Percentiles rank a stretch among this genome's conserved stretches.
These are phyloP conservation scores for Oryzaephilus surinamensis DNA, from an alignment of 1,140 invertebrate species.

Conservation along the genomic window DNA sequence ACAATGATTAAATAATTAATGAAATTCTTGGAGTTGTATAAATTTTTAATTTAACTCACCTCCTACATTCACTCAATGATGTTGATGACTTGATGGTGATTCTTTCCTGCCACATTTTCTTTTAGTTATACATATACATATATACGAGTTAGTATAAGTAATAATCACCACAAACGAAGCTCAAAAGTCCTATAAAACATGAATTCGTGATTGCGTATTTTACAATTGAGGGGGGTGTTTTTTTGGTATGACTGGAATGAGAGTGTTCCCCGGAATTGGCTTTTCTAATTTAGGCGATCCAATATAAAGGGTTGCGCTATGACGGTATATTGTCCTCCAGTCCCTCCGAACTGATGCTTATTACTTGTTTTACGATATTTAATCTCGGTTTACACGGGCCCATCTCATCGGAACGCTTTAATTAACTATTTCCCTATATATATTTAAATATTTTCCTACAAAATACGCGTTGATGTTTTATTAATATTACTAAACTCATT, in stretches of 20 bases:
- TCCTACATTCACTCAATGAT: too few relatives aligned
- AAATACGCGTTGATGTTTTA: not conserved
- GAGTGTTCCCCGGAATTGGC: conserved; percentile 26
- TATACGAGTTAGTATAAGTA: conserved; percentile 17
- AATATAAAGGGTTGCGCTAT: conserved; percentile 25
- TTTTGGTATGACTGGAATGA: conserved; percentile 25
- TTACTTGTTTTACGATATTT: conserved; percentile 29
- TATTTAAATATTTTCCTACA: conserved; percentile 11
- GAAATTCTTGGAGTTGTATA: conserved; percentile 26
- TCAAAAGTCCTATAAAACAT: conserved; percentile 24
- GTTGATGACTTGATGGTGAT: too few relatives aligned
- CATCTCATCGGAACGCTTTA: conserved; percentile 23
- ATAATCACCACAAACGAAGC: conserved; percentile 22
- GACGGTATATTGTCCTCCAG: conserved; percentile 22
- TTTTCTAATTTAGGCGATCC: conserved; percentile 28
- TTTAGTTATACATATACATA: conserved; percentile 9
- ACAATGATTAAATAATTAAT: conserved; percentile 31
- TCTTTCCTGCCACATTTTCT: conserved; percentile 11
- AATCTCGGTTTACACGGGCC: conserved; percentile 20
- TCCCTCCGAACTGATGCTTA: conserved; percentile 20
- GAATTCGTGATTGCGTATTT: conserved; percentile 28
- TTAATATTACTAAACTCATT: conserved; percentile 1
- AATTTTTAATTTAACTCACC: conserved; percentile 20
- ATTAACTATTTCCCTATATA: conserved; percentile 16
- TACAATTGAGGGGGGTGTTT: conserved; percentile 21